A percentile compares a stretch with the other conserved stretches of the same genome.
phyloP scores from a whole-genome alignment of 2,113 vertebrate genomes.

The Piprites chloris region DNA sequence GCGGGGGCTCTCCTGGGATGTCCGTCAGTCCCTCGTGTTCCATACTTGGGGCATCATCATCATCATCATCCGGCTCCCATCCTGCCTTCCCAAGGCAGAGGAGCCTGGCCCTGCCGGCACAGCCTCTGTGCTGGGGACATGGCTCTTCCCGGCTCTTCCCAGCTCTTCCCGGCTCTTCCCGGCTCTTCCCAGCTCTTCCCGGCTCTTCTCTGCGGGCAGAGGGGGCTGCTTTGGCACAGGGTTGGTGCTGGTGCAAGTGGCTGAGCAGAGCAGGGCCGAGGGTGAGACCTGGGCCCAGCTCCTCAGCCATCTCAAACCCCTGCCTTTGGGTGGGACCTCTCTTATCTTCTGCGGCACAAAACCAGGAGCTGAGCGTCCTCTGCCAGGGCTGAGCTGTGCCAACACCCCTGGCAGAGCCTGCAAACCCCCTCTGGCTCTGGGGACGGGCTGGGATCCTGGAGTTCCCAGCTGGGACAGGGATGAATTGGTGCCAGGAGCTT shows the following conservation, averaged over 20 bases:
- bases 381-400: not conserved
- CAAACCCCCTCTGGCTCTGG: not conserved
- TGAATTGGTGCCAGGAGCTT: not conserved
- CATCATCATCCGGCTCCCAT: not conserved
- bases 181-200: not conserved
- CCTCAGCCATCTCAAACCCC: not conserved
- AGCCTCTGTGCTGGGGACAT: not conserved
- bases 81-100: not conserved
- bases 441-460: not conserved
- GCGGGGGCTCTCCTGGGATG: not conserved
- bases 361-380: not conserved
- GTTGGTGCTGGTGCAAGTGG: fast-evolving
- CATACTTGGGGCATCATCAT: not conserved
- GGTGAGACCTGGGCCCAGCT: not conserved
- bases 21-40: not conserved
- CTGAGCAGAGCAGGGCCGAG: not conserved
- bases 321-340: not conserved
- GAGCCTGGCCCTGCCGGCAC: not conserved
- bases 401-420: not conserved
- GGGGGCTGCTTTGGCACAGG: not conserved
- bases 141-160: not conserved
- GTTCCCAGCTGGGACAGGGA: not conserved
- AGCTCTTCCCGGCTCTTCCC: not conserved
- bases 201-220: not conserved
- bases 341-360: not conserved